Evolutionary conservation across 53 echinoderm and acorn worm genomes (phyloP), one percentile per base, ranked within the genome.

Genomic region (Patiria pectinifera): DNA sequence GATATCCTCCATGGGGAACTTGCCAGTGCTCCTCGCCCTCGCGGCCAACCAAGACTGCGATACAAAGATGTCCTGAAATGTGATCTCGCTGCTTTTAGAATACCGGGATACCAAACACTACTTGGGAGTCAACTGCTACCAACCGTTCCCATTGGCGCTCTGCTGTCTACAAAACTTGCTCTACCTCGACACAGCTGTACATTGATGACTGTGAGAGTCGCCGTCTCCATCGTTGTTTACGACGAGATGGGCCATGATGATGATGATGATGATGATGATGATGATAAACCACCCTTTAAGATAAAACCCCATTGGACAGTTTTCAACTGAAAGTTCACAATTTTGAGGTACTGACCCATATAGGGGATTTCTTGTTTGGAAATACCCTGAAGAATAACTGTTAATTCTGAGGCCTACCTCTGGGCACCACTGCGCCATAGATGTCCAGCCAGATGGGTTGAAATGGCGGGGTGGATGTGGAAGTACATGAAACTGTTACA

Each of bases 111-210:
- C 70, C 71, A 13, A 69, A 44, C 46, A 70, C 48, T 45, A 69
- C 69, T 35, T 35, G 35, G 35, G 35, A 35, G 35, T 35, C 1
- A 35, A 35, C 35, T 35, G 35, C 35, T 1, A 35, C 0, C 35
- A 35, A 86, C 86, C 86, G 11, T 71, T 85, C 85, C n/a, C 71
- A 69, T 2, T 71, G 48, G 85, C 48, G 71, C 43, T 48, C 86
- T 71, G 72, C 47, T 71, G 1, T 47, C n/a, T n/a, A n/a, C n/a
- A 62, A 35, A 1, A 18, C 15, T 85, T 69, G 85, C 69, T 85
- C 85, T 85, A 69, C 47, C 35, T 85, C 85, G 35, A 46, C 35
- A 35, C 35, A 35, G 35, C 35, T 35, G 35, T 35, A 35, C 35
- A 35, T 35, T 0, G 35, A 35, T 85, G 71, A 85, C 85, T 69